Evolutionary conservation across 2,113 vertebrate species (phyloP).

Genomic region (Myiopsitta monachus): DNA sequence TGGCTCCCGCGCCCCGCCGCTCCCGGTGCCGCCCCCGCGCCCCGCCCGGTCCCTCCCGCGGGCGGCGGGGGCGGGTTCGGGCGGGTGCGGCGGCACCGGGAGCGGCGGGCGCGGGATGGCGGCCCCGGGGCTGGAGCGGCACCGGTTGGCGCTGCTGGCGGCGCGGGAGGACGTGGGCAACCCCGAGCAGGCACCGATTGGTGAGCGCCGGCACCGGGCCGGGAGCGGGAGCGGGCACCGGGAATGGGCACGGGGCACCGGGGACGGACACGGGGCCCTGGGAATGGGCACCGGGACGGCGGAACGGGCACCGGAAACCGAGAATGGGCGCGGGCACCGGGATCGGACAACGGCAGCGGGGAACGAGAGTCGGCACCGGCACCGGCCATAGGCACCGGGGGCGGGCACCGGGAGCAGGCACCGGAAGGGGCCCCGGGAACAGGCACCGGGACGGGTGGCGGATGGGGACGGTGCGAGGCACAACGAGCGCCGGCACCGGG

Average conservation of each 20-base stretch:
- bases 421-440: neutral
- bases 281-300: neutral
- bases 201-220: slow-evolving; percentile 57
- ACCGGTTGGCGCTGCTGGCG: slow-evolving; percentile 81
- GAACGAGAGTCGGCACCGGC: neutral
- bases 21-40: too few species aligned
- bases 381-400: neutral
- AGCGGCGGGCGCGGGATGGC: slow-evolving; percentile 16
- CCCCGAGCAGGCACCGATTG: slow-evolving; percentile 79
- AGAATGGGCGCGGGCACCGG: neutral
- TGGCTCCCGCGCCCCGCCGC: too few species aligned
- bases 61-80: too few species aligned
- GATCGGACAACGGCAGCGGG: neutral
- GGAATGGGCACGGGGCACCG: neutral
- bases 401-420: neutral
- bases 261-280: too few species aligned
- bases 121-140: slow-evolving; percentile 80
- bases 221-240: neutral
- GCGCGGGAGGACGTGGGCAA: slow-evolving; percentile 84
- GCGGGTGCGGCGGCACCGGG: too few species aligned
- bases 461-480: neutral
- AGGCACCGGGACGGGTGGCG: neutral
- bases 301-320: neutral
- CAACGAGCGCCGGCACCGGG: neutral
- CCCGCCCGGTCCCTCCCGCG: too few species aligned